Evolutionary conservation across 2,797 vertebrate species (phyloP).

Genomic region (Danio albolineatus): DNA sequence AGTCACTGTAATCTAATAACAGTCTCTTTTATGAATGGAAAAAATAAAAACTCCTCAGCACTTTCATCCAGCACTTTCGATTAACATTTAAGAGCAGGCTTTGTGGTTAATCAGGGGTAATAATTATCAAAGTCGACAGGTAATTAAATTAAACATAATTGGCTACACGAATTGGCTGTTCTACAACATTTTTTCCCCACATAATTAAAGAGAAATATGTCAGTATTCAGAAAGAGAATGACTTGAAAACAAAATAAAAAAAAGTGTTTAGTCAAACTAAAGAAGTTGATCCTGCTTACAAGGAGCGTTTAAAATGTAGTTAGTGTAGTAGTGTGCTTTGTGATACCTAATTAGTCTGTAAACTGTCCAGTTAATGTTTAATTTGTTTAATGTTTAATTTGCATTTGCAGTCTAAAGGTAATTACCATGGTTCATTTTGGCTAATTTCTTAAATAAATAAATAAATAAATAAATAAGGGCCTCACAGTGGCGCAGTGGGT

Average conservation of each 20-base stretch:
- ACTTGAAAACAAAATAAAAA: slow-evolving; percentile 62
- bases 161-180: slow-evolving; percentile 82
- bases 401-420: too few species aligned
- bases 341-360: not conserved
- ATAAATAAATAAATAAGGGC: too few species aligned
- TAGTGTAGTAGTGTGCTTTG: not conserved
- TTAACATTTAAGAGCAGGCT: slow-evolving; percentile 75
- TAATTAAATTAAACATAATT: slow-evolving; percentile 88
- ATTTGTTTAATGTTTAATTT: too few species aligned
- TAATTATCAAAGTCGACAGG: slow-evolving; percentile 87
- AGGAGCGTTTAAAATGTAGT: not conserved
- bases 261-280: slow-evolving; percentile 21
- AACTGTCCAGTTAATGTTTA: not conserved
- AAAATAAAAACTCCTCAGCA: slow-evolving; percentile 68
- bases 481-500: too few species aligned
- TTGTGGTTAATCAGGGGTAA: slow-evolving; percentile 84
- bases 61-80: slow-evolving; percentile 67
- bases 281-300: slow-evolving; percentile 1
- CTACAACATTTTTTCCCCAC: slow-evolving; percentile 77
- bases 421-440: too few species aligned
- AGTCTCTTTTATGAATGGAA: slow-evolving; percentile 68
- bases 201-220: slow-evolving; percentile 85
- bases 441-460: too few species aligned
- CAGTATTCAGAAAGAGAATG: slow-evolving; percentile 72
- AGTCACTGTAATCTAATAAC: slow-evolving; percentile 65